Evolutionary conservation across 2,797 vertebrate genomes (phyloP).

Genomic region (Chrosomus eos): DNA sequence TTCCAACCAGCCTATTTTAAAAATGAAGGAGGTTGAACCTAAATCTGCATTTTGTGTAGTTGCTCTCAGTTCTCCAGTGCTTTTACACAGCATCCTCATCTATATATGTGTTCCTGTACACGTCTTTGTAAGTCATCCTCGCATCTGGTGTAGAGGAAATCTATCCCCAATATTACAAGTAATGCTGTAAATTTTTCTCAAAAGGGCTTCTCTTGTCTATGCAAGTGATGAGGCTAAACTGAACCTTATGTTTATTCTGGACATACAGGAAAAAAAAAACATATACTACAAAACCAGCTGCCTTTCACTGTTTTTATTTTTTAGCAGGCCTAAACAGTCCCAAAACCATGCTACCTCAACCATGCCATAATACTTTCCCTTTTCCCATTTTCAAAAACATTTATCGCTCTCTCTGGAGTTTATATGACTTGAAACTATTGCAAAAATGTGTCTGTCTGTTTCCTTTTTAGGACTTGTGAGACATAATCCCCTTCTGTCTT

Average conservation of each 20-base stretch:
- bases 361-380: slow-evolving; percentile 12
- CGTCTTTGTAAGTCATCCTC: slow-evolving; percentile 36
- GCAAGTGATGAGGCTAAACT: slow-evolving; percentile 43
- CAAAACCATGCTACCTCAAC: slow-evolving; percentile 20
- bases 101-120: slow-evolving; percentile 24
- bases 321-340: slow-evolving; percentile 13
- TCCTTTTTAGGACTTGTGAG: slow-evolving; percentile 69
- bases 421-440: slow-evolving; percentile 67
- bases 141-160: slow-evolving; percentile 46
- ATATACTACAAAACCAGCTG: slow-evolving; percentile 21
- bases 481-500: slow-evolving; percentile 37
- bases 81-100: slow-evolving; percentile 22
- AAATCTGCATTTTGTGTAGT: slow-evolving; percentile 16
- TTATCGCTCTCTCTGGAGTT: slow-evolving; percentile 62
- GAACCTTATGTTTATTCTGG: slow-evolving; percentile 21
- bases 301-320: slow-evolving; percentile 15
- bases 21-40: slow-evolving; percentile 11
- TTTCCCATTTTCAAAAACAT: slow-evolving; percentile 59
- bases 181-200: slow-evolving; percentile 57
- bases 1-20: background rate
- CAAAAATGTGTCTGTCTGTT: slow-evolving; percentile 70
- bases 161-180: slow-evolving; percentile 49
- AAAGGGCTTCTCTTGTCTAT: slow-evolving; percentile 36
- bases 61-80: slow-evolving; percentile 15
- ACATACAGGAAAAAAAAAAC: background rate